Base-by-base conservation (phyloP, 2,113 vertebrate species). In the Ibidorhyncha struthersii region DNA sequence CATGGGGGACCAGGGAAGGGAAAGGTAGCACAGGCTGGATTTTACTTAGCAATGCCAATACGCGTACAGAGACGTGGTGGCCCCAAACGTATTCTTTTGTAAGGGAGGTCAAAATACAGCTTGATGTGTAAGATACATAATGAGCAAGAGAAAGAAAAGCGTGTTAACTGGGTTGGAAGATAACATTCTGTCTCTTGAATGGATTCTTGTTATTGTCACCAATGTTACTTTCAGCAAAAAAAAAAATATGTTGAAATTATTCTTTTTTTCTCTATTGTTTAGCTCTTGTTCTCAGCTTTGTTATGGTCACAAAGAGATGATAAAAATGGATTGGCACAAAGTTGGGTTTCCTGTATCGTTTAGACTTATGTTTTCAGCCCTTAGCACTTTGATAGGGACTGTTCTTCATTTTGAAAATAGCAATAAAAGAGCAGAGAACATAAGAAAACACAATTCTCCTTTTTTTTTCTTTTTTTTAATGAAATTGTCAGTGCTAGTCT, bases 321-420 rank as follows among this genome's bases (percentile, higher is more conserved):
- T 97, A 96, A 94, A 96, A 97, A 94, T 81, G 89, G 78, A 81
- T 82, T 96, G 91, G 89, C 89, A 81, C 50, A 45, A 95, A 94
- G 87, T 81, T 92, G 21, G 41, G 26, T 90, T 96, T 96, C 77
- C 67, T 93, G 41, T 94, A 90, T 97, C 41, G 4, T 93, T 97
- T 82, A 91, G 77, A 89, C 71, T 94, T 91, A 84, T 91, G 94
- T 96, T 97, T 97, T 96, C 87, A 96, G 89, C 91, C 63, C 38
- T 71, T 88, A 93, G 91, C 82, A 52, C 82, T 91, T 94, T 90
- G 85, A 78, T 91, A 92, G 82, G 67, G 87, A 94, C 93, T 96
- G 84, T 86, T 90, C 87, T 95, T 97, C 91, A 93, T 91, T 94
- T 95, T 96, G 84, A 96, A 96, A 96, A 94, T 85, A 90, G 82